A percentile compares a stretch with the other conserved stretches of the same genome.
Conservation (phyloP, 2,888 invertebrate species). For the Biston stratarius region DNA sequence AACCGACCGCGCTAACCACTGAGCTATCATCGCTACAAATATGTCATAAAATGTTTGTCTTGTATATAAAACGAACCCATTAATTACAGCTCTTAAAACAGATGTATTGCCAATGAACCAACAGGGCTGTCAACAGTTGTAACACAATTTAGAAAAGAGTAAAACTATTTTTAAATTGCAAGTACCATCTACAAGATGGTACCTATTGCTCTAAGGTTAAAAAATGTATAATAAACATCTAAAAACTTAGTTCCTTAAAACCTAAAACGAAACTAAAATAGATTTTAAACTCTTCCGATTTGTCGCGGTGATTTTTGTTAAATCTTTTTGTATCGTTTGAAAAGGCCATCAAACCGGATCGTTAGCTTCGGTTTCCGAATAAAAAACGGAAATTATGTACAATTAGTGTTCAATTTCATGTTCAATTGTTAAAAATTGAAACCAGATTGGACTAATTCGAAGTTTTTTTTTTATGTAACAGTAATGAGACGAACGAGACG, state of each 20-base stretch:
- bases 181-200: background rate
- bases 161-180: too few relatives aligned
- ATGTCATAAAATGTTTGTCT: too few relatives aligned
- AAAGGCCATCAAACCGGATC: constrained; percentile 21
- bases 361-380: constrained; percentile 25
- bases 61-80: too few relatives aligned
- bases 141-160: too few relatives aligned
- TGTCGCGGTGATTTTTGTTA: constrained; percentile 12
- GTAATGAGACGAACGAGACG: too few relatives aligned
- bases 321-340: constrained; percentile 30
- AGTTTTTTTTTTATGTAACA: background rate
- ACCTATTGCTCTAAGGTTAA: background rate
- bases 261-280: constrained; percentile 2
- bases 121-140: too few relatives aligned
- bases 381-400: constrained; percentile 23
- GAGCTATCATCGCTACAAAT: too few relatives aligned
- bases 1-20: too few relatives aligned
- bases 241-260: constrained; percentile 1
- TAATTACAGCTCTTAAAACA: too few relatives aligned
- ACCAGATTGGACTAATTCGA: background rate
- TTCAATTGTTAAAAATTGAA: constrained; percentile 17
- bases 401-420: constrained; percentile 27
- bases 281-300: constrained; percentile 11
- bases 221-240: background rate
- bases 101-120: too few relatives aligned